Evolutionary conservation across 2,113 vertebrate genomes (phyloP).

Genomic region (Scartelaos histophorus): DNA sequence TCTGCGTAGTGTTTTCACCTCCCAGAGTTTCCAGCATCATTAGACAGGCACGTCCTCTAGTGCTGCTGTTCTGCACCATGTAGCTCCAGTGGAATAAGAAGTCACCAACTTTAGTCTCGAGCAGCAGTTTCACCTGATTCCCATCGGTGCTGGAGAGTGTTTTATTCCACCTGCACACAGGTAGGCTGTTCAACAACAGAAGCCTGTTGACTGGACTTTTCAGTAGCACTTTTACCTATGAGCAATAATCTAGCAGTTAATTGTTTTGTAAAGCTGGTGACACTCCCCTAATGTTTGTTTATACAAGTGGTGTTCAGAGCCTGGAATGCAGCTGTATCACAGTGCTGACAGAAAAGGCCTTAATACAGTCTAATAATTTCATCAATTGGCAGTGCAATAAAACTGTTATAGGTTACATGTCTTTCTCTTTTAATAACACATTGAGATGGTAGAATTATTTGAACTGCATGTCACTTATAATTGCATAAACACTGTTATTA

Average conservation of each 20-base stretch:
- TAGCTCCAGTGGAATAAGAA: background rate
- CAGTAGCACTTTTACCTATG: background rate
- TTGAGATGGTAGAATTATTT: background rate
- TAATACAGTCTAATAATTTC: background rate
- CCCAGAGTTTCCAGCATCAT: background rate
- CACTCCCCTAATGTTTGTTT: background rate
- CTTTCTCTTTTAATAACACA: background rate
- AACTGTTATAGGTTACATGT: background rate
- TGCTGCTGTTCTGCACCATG: background rate
- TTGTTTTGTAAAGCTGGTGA: background rate
- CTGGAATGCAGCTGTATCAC: background rate
- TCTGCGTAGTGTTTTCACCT: background rate
- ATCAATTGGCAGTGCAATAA: background rate
- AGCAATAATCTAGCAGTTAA: background rate
- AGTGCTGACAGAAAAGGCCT: background rate
- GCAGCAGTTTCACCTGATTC: background rate
- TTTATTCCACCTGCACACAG: background rate
- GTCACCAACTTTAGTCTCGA: background rate
- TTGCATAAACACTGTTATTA: background rate
- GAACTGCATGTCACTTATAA: background rate
- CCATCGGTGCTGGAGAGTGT: background rate
- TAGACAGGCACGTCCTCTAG: background rate
- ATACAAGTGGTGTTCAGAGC: background rate
- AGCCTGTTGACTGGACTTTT: background rate
- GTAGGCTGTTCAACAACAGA: background rate